A percentile compares a stretch with the other conserved stretches of the same genome.
These are phyloP conservation scores for Bradynema listronoti DNA, from an alignment of 1,140 invertebrate species.

Conservation along the genomic window DNA sequence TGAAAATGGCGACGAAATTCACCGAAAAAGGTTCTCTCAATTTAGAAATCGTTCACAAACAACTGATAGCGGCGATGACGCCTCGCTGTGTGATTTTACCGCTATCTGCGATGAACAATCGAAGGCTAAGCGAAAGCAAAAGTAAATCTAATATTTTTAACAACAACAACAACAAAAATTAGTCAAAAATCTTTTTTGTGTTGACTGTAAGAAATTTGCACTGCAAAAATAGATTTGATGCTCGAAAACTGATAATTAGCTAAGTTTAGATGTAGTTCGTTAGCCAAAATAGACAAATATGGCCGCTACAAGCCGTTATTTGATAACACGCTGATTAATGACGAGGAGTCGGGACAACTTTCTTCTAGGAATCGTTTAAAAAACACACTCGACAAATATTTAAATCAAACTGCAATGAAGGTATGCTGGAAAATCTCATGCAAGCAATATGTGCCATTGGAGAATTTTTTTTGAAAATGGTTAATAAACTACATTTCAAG, in stretches of 20 bases:
- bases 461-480: not conserved
- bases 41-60: too few species aligned
- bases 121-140: too few species aligned
- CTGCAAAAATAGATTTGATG: not conserved
- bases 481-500: conserved; percentile 7
- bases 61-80: too few species aligned
- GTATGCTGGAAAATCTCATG: conserved; percentile 1
- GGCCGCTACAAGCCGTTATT: conserved; percentile 15
- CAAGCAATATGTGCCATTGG: not conserved
- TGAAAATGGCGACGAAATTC: too few species aligned
- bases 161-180: too few species aligned
- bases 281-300: conserved; percentile 11
- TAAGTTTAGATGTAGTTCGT: conserved; percentile 11
- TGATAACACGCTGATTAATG: conserved; percentile 1
- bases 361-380: conserved; percentile 5
- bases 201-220: not conserved
- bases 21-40: too few species aligned
- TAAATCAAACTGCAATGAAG: conserved; percentile 11
- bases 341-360: not conserved
- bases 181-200: too few species aligned
- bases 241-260: not conserved
- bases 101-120: too few species aligned
- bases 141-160: too few species aligned
- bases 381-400: conserved; percentile 17
- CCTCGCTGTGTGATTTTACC: too few species aligned